Evolutionary conservation across 2,113 vertebrate species (phyloP).

Genomic region (Pterocles orientalis): DNA sequence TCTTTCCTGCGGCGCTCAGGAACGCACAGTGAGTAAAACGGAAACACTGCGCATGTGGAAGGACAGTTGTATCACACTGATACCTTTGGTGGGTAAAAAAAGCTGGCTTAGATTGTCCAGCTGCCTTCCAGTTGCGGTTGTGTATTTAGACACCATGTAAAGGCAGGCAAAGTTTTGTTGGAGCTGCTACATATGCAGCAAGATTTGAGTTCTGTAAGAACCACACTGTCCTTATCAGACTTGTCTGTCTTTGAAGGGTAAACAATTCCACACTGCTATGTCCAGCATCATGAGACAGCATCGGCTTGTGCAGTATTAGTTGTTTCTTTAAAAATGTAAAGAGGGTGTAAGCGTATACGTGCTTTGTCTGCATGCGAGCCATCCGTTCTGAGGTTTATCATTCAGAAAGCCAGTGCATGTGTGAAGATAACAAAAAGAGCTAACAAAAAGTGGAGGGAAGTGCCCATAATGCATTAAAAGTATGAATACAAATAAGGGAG

Average conservation of each 20-base stretch:
- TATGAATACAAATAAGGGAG: not conserved
- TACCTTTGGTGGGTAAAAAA: rapidly evolving
- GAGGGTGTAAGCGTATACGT: not conserved
- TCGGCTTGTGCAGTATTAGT: not conserved
- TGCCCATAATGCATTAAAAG: not conserved
- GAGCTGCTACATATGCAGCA: not conserved
- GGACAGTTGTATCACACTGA: not conserved
- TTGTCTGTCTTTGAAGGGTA: not conserved
- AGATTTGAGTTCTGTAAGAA: not conserved
- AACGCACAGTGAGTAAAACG: not conserved
- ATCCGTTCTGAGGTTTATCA: not conserved
- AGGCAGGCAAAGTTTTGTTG: not conserved
- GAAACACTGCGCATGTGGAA: rapidly evolving
- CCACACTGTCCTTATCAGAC: not conserved
- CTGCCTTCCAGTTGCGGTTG: not conserved
- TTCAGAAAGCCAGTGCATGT: not conserved
- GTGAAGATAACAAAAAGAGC: not conserved
- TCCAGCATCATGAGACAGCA: not conserved
- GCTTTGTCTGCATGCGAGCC: not conserved
- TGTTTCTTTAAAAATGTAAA: not conserved
- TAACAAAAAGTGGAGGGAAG: not conserved
- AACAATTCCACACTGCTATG: rapidly evolving
- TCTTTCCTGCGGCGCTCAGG: no score
- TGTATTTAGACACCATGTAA: not conserved
- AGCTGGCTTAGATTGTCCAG: not conserved